Evolutionary conservation across 2,888 invertebrate genomes (phyloP).

Genomic region (Lymantria dispar): DNA sequence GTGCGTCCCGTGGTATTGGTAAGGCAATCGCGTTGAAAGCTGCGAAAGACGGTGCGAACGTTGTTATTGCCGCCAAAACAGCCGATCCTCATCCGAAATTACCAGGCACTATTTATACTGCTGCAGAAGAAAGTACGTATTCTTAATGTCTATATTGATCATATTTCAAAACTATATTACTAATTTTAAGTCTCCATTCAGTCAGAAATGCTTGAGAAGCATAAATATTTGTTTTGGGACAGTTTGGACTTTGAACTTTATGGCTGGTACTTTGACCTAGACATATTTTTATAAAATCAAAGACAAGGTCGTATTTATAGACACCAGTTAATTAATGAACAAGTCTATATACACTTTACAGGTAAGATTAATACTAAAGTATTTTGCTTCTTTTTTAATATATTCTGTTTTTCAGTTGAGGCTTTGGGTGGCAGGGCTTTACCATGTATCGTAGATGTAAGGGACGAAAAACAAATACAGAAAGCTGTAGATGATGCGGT

Average conservation of each 20-base stretch:
- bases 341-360: background rate
- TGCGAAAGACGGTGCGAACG: constrained; percentile 95
- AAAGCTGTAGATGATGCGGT: constrained; percentile 89
- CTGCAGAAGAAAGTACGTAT: constrained; percentile 92
- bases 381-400: background rate
- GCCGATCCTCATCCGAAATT: constrained; percentile 94
- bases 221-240: constrained; percentile 14
- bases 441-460: constrained; percentile 93
- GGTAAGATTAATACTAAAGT: background rate
- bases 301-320: constrained; percentile 7
- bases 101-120: constrained; percentile 95
- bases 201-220: constrained; percentile 12
- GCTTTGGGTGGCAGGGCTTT: constrained; percentile 92
- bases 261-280: constrained; percentile 22
- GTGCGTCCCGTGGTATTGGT: constrained; percentile 98
- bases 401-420: constrained; percentile 85
- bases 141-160: background rate
- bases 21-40: constrained; percentile 96
- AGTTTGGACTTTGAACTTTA: constrained; percentile 57
- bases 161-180: background rate
- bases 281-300: background rate
- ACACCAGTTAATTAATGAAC: constrained; percentile 5
- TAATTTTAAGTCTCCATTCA: constrained; percentile 3
- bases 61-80: constrained; percentile 96
- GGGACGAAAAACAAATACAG: constrained; percentile 89